Evolutionary conservation across 2,888 invertebrate species (phyloP).

Genomic region (Trissonchulus latispiculum): DNA sequence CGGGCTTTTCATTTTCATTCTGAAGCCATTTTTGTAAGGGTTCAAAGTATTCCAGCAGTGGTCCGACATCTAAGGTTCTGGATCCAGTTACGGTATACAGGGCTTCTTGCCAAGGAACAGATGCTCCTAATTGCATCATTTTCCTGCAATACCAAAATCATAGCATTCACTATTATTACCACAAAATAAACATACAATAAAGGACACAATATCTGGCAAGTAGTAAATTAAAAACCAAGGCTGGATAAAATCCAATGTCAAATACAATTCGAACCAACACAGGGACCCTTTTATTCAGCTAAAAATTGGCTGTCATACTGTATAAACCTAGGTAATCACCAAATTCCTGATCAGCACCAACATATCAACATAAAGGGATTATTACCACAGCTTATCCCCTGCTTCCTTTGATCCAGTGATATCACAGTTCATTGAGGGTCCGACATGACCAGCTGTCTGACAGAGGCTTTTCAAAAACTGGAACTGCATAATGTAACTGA

Average conservation of each 20-base stretch:
- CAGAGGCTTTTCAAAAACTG: constrained; percentile 43
- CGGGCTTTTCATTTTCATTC: constrained; percentile 57
- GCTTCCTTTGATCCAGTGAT: constrained; percentile 29
- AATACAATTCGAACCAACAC: too few relatives aligned
- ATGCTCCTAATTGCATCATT: constrained; percentile 49
- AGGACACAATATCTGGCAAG: not conserved
- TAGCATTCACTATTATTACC: too few relatives aligned
- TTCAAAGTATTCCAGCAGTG: constrained; percentile 68
- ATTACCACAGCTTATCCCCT: constrained; percentile 26
- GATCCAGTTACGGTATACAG: constrained; percentile 68
- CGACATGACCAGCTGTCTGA: constrained; percentile 29
- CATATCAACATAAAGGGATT: not conserved
- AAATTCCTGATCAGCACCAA: too few relatives aligned
- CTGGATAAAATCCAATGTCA: too few relatives aligned
- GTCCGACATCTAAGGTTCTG: constrained; percentile 59
- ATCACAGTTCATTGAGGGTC: constrained; percentile 24
- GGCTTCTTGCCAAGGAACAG: constrained; percentile 57
- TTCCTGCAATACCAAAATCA: constrained; percentile 39
- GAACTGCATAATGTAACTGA: constrained; percentile 42
- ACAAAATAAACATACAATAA: too few relatives aligned
- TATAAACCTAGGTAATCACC: too few relatives aligned
- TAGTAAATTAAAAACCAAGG: too few relatives aligned
- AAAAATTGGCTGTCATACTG: too few relatives aligned
- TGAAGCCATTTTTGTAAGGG: constrained; percentile 68
- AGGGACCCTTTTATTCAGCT: too few relatives aligned